These are phyloP conservation scores for Rafetus swinhoei DNA, from an alignment of 2,113 vertebrate species.

Conservation along the genomic window DNA sequence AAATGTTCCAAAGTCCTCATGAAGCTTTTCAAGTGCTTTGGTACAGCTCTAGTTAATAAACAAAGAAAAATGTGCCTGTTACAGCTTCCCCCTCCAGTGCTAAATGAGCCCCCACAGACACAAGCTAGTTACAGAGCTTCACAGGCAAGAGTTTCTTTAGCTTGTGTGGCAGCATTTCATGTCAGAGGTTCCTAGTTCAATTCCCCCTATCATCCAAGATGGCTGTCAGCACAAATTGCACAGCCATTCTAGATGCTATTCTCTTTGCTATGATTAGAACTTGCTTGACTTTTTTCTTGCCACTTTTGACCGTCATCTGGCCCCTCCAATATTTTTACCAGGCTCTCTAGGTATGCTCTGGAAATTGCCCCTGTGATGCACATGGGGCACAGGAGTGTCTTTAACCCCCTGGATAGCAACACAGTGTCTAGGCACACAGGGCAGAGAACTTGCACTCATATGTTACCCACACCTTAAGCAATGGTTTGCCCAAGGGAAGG, in stretches of 20 bases:
- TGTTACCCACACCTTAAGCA: not conserved
- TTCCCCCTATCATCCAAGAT: not conserved
- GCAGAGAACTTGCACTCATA: not conserved
- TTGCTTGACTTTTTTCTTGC: not conserved
- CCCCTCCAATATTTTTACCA: not conserved
- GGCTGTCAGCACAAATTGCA: not conserved
- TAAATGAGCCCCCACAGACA: no score
- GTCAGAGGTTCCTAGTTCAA: not conserved
- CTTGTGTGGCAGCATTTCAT: fast-evolving
- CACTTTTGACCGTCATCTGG: not conserved
- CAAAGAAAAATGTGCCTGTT: not conserved
- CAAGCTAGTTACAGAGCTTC: not conserved
- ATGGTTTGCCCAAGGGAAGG: not conserved
- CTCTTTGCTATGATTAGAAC: not conserved
- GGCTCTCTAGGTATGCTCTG: not conserved
- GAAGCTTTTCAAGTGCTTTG: not conserved
- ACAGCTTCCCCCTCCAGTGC: not conserved
- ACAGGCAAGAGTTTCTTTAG: not conserved
- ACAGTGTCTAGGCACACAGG: not conserved
- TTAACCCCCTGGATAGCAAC: not conserved
- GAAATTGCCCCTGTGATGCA: not conserved
- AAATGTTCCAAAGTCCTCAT: not conserved
- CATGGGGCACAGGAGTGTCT: not conserved
- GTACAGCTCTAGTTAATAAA: not conserved
- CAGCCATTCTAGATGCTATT: not conserved